A percentile compares a stretch with the other conserved stretches of the same genome.
These are phyloP conservation scores for Labeo rohita DNA, from an alignment of 2,113 vertebrate species.

Conservation along the genomic window DNA sequence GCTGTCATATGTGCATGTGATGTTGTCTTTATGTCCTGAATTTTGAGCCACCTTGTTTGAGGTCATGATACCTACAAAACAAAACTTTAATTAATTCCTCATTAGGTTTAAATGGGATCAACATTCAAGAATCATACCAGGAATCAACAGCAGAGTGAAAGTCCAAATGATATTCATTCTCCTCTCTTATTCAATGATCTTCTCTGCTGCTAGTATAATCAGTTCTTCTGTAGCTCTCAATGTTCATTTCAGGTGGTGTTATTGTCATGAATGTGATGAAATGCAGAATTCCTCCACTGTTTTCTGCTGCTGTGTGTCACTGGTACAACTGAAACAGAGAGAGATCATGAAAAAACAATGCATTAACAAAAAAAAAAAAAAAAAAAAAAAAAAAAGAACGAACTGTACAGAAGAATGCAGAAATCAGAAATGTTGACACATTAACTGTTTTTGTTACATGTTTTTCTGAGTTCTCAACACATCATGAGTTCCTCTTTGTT, in stretches of 20 bases:
- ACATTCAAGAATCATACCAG: neutral
- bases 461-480: no score
- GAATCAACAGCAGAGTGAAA: conserved; percentile 1
- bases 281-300: no score
- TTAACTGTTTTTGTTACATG: no score
- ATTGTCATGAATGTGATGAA: no score
- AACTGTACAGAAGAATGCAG: neutral
- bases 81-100: neutral
- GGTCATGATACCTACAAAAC: neutral
- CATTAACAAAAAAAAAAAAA: no score
- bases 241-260: neutral
- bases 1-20: conserved; percentile 17
- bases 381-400: no score
- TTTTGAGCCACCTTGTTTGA: neutral
- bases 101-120: neutral
- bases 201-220: neutral
- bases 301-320: no score
- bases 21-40: conserved; percentile 11
- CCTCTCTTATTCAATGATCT: no score
- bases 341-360: no score
- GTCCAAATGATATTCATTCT: conserved; percentile 60
- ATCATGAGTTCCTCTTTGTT: neutral
- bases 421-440: neutral
- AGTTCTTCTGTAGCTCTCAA: neutral
- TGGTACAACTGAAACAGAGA: no score